Percentiles rank a stretch among this genome's conserved stretches.
Evolutionary conservation across 1,140 invertebrate genomes (phyloP).

Genomic region (Nasonia vitripennis): DNA sequence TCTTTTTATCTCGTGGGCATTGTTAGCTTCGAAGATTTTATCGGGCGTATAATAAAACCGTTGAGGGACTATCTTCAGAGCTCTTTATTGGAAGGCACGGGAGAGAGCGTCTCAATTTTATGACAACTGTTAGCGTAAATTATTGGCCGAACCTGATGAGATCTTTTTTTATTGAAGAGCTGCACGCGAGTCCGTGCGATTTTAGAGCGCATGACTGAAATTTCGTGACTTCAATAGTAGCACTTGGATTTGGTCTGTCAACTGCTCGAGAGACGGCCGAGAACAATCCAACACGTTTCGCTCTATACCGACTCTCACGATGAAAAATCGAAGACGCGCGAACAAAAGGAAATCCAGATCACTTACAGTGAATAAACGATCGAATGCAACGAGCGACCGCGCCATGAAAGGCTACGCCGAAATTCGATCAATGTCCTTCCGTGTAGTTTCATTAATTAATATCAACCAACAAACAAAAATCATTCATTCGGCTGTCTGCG

Average conservation of each 20-base stretch:
- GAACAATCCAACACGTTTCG: too few species aligned
- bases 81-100: background rate
- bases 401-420: background rate
- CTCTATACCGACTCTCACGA: background rate
- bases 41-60: slow-evolving; percentile 47
- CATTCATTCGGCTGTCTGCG: background rate
- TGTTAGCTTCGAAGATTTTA: slow-evolving; percentile 50
- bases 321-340: background rate
- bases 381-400: background rate
- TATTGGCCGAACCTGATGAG: slow-evolving; percentile 9
- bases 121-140: slow-evolving; percentile 44
- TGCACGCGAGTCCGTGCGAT: background rate
- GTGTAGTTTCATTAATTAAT: background rate
- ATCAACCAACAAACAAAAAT: background rate
- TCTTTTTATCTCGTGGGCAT: slow-evolving; percentile 35
- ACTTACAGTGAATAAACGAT: background rate
- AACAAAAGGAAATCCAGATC: background rate
- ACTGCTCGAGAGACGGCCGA: too few species aligned
- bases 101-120: slow-evolving; percentile 41
- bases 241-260: background rate
- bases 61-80: slow-evolving; percentile 9
- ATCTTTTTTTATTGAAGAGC: background rate
- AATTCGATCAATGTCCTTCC: background rate
- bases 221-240: background rate
- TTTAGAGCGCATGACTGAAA: background rate